Evolutionary conservation across 2,797 vertebrate genomes (phyloP), one percentile per base, ranked within the genome.

Genomic region (Bradypus variegatus): DNA sequence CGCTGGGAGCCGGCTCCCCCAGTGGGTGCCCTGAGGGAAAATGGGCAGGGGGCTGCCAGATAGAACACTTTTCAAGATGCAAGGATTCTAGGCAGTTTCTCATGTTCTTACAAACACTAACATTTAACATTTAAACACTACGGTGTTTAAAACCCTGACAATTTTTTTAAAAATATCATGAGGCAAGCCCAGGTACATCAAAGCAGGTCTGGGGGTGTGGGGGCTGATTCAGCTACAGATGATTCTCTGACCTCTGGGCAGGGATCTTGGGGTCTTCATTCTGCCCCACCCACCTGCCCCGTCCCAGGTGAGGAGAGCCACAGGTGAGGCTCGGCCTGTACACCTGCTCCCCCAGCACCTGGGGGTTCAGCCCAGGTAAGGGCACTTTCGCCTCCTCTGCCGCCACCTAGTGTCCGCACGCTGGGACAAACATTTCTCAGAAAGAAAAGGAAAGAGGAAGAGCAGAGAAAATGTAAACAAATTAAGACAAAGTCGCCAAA

Each of bases 391-490:
- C 11, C 33, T 67, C 87, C 88, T 84, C 84, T 95, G 82, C 93
- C 94, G 95, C 96, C 96, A 93, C 75, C 96, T 96, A 95, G 96
- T 36, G 96, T 89, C 93, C 58, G 81, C 29, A 23, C 2, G 5
- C 8, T 29, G 83, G 81, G 96, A 76, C 16, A 9, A 36, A 8
- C 31, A 2, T 15, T 29, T 29, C 29, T 29, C 27, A 8, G 19
- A 21, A 21, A 70, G 64, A 12, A 6, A 9, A 75, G 11, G 33
- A 9, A 53, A 31, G 8, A 23, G 67, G 14, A n/a, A 16, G 36
- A 53, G 7, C 1, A 0, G 1, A 60, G 55, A 9, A n/a, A 19
- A 58, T 23, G 6, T 23, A 58, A 21, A 23, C 55, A 21, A 38
- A 27, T 1, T 2, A 38, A 86, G 27, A 1, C 36, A 3, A 18